Evolutionary conservation across 2,113 vertebrate species (phyloP).

Genomic region (Callaeas wilsoni): DNA sequence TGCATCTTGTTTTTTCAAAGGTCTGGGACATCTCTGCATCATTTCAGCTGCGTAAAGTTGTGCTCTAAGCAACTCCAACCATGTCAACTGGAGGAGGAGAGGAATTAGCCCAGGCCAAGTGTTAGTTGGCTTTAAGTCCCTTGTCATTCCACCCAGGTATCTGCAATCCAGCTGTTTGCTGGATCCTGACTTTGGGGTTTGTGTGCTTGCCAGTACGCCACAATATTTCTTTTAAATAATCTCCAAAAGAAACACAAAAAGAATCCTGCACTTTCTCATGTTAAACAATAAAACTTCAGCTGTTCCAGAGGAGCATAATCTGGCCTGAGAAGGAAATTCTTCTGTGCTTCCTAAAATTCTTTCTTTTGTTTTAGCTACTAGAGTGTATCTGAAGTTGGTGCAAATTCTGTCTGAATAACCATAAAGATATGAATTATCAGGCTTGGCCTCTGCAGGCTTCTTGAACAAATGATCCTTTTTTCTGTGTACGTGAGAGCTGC

Average conservation of each 20-base stretch:
- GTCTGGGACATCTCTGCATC: neutral
- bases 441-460: neutral
- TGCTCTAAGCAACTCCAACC: neutral
- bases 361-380: neutral
- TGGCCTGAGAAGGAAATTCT: constrained; percentile 8
- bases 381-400: neutral
- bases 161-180: constrained; percentile 4
- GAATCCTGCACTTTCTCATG: neutral
- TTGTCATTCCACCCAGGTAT: constrained; percentile 10
- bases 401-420: neutral
- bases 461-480: neutral
- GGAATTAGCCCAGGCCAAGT: neutral
- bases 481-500: neutral
- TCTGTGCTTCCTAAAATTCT: neutral
- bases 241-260: constrained; percentile 34
- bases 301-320: neutral
- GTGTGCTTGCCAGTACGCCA: neutral
- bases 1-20: neutral
- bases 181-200: neutral
- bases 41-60: neutral
- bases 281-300: constrained; percentile 2
- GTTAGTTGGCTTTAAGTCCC: neutral
- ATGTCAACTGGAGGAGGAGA: neutral
- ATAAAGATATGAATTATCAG: neutral
- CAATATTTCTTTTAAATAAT: constrained; percentile 22